These are phyloP conservation scores for Pycnonotus jocosus DNA, from an alignment of 2,113 vertebrate species.

Conservation along the genomic window DNA sequence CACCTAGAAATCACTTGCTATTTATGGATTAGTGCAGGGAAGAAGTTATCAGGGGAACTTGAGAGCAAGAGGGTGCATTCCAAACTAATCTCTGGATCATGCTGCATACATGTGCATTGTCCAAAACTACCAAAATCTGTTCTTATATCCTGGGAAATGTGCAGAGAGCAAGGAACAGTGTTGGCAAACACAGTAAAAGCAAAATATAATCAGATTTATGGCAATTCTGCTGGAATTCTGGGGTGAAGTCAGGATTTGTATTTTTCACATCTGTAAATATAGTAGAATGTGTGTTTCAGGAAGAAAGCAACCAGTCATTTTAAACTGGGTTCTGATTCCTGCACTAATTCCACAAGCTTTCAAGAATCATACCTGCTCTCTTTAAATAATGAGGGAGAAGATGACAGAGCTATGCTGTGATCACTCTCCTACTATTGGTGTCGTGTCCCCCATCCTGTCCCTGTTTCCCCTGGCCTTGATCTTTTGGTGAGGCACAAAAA, in stretches of 20 bases:
- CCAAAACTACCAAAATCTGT: not conserved
- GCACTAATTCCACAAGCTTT: not conserved
- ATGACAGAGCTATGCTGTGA: not conserved
- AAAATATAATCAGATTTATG: not conserved
- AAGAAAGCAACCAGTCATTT: not conserved
- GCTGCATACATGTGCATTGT: not conserved
- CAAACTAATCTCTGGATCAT: not conserved
- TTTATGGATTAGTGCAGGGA: slow-evolving; percentile 26
- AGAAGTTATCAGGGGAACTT: not conserved
- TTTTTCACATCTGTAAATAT: not conserved
- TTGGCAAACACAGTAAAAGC: not conserved
- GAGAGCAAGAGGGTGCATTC: not conserved
- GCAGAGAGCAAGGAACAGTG: not conserved
- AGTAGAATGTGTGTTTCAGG: not conserved
- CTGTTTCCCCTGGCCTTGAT: not conserved
- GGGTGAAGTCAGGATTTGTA: not conserved
- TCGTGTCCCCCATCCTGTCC: not conserved
- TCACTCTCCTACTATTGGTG: not conserved
- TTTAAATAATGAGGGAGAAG: not conserved
- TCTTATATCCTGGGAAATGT: not conserved
- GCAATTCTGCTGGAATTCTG: not conserved
- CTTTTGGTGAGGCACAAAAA: not conserved
- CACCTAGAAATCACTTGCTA: slow-evolving; percentile 40
- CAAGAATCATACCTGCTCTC: not conserved
- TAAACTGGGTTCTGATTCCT: not conserved